Evolutionary conservation across 2,888 invertebrate genomes (phyloP), one percentile per base, ranked within the genome.

Genomic region (Calliopum simillimum): DNA sequence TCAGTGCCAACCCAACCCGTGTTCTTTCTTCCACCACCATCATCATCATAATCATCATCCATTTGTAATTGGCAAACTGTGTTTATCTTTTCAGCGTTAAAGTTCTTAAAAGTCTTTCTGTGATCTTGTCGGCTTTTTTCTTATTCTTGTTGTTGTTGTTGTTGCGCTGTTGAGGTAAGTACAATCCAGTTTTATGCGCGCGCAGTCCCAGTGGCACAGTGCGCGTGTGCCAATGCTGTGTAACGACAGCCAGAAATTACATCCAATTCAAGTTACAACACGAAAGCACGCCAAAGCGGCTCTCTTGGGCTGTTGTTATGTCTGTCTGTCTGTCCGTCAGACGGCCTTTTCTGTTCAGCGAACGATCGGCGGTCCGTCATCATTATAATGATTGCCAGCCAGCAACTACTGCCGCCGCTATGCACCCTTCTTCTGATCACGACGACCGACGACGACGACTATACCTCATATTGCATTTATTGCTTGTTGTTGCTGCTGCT

Each of bases 221-320:
- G 83, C 80, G 84, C 83, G 83, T 83, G 83, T 83, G 83, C 84
- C 84, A 83, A 83, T 82, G 83, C 81, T 78, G 82, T 82, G 81
- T 81, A 83, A 82, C 83, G 82, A 82, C 76, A 73, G 74, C 72
- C 73, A 43, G 41, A 46, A 55, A 55, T 55, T 33, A 23, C 49
- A 33, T 14, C 62, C 19, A 25, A 14, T 64, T 21, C 53, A 64
- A 64, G 21, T 67, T 67, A 58, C 49, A 59, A 47, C 49, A 67
- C 41, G 49, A 67, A 67, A 67, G 66, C 66, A 67, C 58, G 66
- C 58, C 66, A 47, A 16, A 41, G 16, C 46, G 58, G 44, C 44
- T 61, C 33, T 68, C 21, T 49, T n/a, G n/a, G 69, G 1, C 41
- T 41, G 64, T 56, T 25, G 16, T 1, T 13, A 6, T 6, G 19